Evolutionary conservation across 1,140 invertebrate species (phyloP), one percentile per base, ranked within the genome.

Genomic region (Ganaspis sp.): DNA sequence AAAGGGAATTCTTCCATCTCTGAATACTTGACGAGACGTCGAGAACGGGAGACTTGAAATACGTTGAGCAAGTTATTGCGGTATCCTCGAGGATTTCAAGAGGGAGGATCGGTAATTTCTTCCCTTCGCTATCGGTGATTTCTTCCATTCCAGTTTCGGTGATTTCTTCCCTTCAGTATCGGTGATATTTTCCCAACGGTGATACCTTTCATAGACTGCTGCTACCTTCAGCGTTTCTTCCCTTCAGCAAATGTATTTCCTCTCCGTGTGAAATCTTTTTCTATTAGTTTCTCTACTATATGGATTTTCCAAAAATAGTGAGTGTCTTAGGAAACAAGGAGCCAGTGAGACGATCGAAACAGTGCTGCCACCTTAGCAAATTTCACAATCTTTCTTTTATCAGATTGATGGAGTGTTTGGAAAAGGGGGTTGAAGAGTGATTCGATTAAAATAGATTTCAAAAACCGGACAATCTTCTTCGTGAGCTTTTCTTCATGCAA

Each of bases 341-440:
- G 58, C 29, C 23, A 64, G 23, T n/a, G 26, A 64, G 9, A 12
- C 9, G 29, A 17, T 49, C 15, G 23, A 29, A 34, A 64, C 58
- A 64, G 58, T 64, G 58, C 58, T 64, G 58, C 58, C 58, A 64
- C 23, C 58, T 64, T 34, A 29, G 15, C 3, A n/a, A 64, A 64
- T 29, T 64, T n/a, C 2, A 34, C 2, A 34, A 34, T 2, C 2
- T 34, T 34, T 34, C 6, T 6, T 34, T 34, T 34, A 34, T 34
- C 2, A 34, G 29, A 34, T 34, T 34, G 29, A 34, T 2, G 2
- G 2, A 34, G 29, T 34, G 29, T 34, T 34, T 34, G 29, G 6
- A 34, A 34, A 34, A 34, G 6, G n/a, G 29, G 29, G 29, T 34
- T 34, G 29, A 34, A 6, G 6, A 3, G 29, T 34, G 29, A 34